These are phyloP conservation scores for Reticulitermes lucifugus DNA, from an alignment of 2,888 invertebrate genomes.

Conservation along the genomic window DNA sequence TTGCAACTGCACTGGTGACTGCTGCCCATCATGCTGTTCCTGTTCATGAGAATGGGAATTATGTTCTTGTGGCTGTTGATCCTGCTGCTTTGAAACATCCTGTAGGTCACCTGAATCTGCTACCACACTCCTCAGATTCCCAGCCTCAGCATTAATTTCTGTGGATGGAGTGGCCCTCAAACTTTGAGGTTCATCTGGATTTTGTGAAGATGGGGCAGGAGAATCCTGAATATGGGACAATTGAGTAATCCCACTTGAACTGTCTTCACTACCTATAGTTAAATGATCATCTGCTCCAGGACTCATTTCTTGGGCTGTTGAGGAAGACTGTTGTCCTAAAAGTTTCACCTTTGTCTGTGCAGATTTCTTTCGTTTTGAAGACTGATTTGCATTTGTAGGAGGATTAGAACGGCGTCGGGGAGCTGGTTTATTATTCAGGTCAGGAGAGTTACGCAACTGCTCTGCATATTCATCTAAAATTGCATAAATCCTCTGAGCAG, in stretches of 20 bases:
- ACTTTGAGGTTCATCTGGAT: conserved; percentile 59
- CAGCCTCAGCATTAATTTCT: conserved; percentile 58
- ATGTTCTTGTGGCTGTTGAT: conserved; percentile 16
- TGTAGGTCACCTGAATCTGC: conserved; percentile 31
- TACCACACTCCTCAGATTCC: conserved; percentile 59
- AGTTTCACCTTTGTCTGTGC: conserved; percentile 65
- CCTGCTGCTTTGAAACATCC: neutral
- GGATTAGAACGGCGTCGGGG: conserved; percentile 80
- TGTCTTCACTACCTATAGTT: conserved; percentile 82
- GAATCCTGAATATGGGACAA: conserved; percentile 62
- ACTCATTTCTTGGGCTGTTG: conserved; percentile 66
- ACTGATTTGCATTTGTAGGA: conserved; percentile 77
- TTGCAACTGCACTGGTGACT: conserved; percentile 50
- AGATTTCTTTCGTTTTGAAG: conserved; percentile 77
- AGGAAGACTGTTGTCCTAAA: conserved; percentile 65
- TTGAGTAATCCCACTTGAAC: conserved; percentile 76
- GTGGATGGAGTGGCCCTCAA: conserved; percentile 47
- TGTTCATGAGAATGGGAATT: conserved; percentile 31
- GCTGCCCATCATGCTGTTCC: conserved; percentile 57
- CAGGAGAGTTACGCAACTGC: conserved; percentile 82
- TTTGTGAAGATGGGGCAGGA: conserved; percentile 61
- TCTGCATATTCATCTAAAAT: conserved; percentile 85
- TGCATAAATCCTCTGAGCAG: conserved; percentile 82
- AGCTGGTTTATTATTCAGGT: conserved; percentile 83
- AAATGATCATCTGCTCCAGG: conserved; percentile 75